These are phyloP conservation scores for Zaprionus gabonicus DNA, from an alignment of 1,140 invertebrate species.

Conservation along the genomic window DNA sequence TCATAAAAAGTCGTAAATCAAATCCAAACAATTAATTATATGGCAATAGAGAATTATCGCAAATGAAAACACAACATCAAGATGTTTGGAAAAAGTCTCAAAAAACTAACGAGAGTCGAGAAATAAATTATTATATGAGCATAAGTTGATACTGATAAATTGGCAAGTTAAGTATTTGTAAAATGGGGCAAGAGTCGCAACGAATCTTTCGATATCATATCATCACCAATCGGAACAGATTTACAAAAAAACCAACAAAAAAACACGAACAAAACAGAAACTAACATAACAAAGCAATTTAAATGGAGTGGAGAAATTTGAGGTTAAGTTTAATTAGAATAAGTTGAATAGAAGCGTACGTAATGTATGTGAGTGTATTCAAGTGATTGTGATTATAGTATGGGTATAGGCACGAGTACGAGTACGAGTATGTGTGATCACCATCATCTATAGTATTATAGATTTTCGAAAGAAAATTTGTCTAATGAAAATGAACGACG, in stretches of 20 bases:
- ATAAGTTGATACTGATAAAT: conserved; percentile 49
- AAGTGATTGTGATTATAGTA: conserved; percentile 57
- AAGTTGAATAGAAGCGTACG: conserved; percentile 58
- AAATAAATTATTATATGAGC: conserved; percentile 54
- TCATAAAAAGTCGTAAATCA: conserved; percentile 61
- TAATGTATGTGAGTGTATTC: conserved; percentile 57
- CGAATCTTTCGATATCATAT: conserved; percentile 19
- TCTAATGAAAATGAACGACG: conserved; percentile 14
- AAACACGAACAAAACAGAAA: background rate
- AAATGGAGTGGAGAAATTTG: conserved; percentile 32
- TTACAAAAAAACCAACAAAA: background rate
- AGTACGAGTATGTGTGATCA: conserved; percentile 15
- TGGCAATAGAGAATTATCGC: conserved; percentile 54
- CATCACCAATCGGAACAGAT: conserved; percentile 11
- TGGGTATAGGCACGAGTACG: conserved; percentile 21
- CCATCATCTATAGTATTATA: conserved; percentile 6
- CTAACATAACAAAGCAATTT: conserved; percentile 29
- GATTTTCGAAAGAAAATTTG: conserved; percentile 16
- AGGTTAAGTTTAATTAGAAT: conserved; percentile 49
- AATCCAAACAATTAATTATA: conserved; percentile 65
- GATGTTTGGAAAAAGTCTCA: conserved; percentile 78
- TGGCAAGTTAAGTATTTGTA: conserved; percentile 25
- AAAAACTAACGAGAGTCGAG: conserved; percentile 72
- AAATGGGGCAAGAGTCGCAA: conserved; percentile 26
- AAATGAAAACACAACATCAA: conserved; percentile 83